Conservation (phyloP, 2,797 vertebrate genomes). For the Tenualosa thibaudeaui region DNA sequence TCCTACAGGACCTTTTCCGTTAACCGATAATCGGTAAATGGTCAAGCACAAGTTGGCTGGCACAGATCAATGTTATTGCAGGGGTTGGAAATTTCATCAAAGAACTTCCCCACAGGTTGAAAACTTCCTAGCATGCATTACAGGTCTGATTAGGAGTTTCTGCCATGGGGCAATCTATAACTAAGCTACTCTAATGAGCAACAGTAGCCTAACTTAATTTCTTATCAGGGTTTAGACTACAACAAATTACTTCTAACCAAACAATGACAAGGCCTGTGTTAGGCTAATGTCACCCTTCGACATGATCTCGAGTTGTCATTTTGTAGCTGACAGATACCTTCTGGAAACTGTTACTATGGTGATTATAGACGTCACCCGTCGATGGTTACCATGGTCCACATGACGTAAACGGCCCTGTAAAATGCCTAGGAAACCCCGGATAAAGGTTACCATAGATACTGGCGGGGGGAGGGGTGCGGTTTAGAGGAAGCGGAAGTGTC, state of each 20-base stretch:
- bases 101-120: not conserved
- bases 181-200: not conserved
- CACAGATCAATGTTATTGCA: not conserved
- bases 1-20: too few relatives aligned
- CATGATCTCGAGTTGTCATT: constrained; percentile 32
- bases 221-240: not conserved
- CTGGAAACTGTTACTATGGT: constrained; percentile 75
- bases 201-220: not conserved
- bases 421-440: constrained; percentile 73
- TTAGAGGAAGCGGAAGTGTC: constrained; percentile 87
- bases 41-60: too few relatives aligned
- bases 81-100: not conserved
- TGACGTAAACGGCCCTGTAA: constrained; percentile 79
- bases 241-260: not conserved
- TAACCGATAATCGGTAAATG: too few relatives aligned
- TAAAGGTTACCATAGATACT: constrained; percentile 69
- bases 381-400: constrained; percentile 73
- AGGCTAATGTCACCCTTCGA: not conserved
- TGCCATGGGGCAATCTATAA: too few relatives aligned
- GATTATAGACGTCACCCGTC: constrained; percentile 73
- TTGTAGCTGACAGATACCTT: constrained; percentile 53
- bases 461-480: constrained; percentile 75
- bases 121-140: not conserved
- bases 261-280: constrained; percentile 6
- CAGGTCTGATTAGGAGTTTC: too few relatives aligned